phyloP scores from a whole-genome alignment of 2,888 invertebrate species.

The Diarsia rubi region DNA sequence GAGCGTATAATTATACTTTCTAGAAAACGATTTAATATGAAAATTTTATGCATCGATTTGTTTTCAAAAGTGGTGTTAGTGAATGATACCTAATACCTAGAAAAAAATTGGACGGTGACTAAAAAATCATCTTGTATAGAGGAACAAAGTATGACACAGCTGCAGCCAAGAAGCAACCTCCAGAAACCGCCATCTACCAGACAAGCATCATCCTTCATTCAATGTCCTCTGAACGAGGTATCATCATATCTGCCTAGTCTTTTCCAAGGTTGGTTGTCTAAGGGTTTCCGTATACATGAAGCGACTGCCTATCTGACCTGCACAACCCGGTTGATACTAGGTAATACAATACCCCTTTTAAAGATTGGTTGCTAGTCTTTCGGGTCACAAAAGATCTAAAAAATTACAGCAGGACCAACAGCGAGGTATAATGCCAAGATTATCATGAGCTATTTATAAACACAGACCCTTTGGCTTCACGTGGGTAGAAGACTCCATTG shows the following conservation, averaged over 20 bases:
- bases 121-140: too few species aligned
- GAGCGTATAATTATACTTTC: too few species aligned
- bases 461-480: slow-evolving; percentile 25
- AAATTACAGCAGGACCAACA: neutral
- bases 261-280: neutral
- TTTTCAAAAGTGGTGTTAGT: too few species aligned
- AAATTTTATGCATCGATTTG: too few species aligned
- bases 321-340: neutral
- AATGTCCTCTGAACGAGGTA: neutral
- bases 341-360: neutral
- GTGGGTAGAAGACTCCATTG: slow-evolving; percentile 48
- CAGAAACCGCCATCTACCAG: neutral
- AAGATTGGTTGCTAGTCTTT: neutral
- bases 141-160: neutral
- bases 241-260: neutral
- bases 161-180: neutral
- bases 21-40: too few species aligned
- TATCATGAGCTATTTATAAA: slow-evolving; percentile 38
- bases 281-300: too few species aligned
- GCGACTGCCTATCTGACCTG: neutral
- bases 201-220: neutral
- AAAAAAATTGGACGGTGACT: too few species aligned
- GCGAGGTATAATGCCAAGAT: neutral
- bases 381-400: neutral
- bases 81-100: too few species aligned